Base-by-base conservation (phyloP, 2,797 vertebrate species). In the Aphelocoma californica region DNA sequence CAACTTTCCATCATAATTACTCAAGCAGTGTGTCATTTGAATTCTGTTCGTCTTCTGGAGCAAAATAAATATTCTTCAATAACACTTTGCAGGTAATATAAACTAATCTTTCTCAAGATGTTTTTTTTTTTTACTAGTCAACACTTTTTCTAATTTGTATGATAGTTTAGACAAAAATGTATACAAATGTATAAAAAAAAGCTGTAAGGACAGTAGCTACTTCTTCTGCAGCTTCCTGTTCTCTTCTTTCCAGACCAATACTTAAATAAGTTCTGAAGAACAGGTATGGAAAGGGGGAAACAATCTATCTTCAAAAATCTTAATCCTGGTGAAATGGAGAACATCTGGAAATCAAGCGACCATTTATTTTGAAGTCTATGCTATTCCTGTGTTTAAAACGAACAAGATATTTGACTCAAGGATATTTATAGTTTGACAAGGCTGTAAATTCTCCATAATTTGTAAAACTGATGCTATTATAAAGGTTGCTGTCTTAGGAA, bases 261-360 rank as follows among this genome's bases (percentile, higher is more conserved):
- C 2, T 53, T 81, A 36, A 45, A 50, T n/a, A 58, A 69, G 6
- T 34, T 60, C 23, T 53, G 25, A 74, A 77, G 28, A 72, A 20
- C 7, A 67, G 1, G 0, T 64, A 36, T n/a, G 51, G 40, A 77
- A 72, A 67, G 5, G 3, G 4, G 2, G 4, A 36, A 67, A 40
- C 8, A 47, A 61, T 31, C 21, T 70, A 3, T 44, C 21, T 64
- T 66, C 14, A 45, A 17, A 92, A 40, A 6, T 4, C 1, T 44
- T 71, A 69, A 60, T 48, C 15, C 19, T 65, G 7, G 3, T 56
- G 31, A 66, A 62, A 51, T 18, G 40, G 91, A 66, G 17, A 45
- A 25, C 3, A 58, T n/a, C 16, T 58, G 12, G 44, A 86, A 91
- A 64, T 44, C 64, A 78, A 47, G 9, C 25, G 2, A 3, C 38